A percentile compares a stretch with the other conserved stretches of the same genome.
Evolutionary conservation across 2,888 invertebrate species (phyloP).

Genomic region (Macrosiphum euphorbiae): DNA sequence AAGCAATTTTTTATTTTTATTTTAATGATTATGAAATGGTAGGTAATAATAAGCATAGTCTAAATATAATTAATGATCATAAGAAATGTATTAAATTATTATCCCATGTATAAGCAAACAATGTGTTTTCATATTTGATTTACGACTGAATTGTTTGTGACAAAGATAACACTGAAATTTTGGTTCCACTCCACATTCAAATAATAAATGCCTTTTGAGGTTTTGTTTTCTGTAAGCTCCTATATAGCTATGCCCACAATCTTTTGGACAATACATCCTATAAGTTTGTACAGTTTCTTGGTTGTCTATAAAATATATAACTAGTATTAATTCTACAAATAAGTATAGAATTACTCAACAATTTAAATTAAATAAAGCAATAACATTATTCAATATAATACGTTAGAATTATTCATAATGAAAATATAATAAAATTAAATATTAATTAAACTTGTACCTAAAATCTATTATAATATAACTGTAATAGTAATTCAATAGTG

Average conservation of each 20-base stretch:
- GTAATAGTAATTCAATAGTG: no score
- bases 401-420: neutral
- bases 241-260: no score
- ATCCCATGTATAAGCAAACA: no score
- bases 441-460: neutral
- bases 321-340: neutral
- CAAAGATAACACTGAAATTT: slow-evolving; percentile 67
- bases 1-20: no score
- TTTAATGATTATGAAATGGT: neutral
- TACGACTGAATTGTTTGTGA: slow-evolving; percentile 63
- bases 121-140: slow-evolving; percentile 36
- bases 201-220: slow-evolving; percentile 59
- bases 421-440: neutral
- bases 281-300: no score
- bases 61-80: neutral
- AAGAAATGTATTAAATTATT: no score
- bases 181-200: slow-evolving; percentile 67
- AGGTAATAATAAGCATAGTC: neutral
- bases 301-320: no score
- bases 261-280: no score
- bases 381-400: neutral
- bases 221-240: no score
- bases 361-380: neutral
- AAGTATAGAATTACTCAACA: neutral
- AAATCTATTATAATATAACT: neutral